Conservation (phyloP, 2,888 invertebrate genomes). For the Volucella bombylans region DNA sequence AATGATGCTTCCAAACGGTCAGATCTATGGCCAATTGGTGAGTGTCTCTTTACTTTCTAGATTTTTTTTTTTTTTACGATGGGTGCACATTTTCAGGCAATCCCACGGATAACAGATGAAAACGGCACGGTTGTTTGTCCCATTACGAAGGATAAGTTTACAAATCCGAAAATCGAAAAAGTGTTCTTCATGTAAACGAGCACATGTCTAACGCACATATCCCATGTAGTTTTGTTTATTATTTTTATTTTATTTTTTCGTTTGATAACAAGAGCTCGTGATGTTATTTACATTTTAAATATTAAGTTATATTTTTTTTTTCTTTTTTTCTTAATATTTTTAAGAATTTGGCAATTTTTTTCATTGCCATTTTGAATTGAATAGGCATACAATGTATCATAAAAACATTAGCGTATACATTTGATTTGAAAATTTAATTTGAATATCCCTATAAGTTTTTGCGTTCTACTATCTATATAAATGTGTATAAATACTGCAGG, state of each 20-base stretch:
- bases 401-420: not conserved
- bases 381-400: constrained; percentile 27
- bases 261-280: constrained; percentile 34
- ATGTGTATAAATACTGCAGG: not conserved
- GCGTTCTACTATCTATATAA: constrained; percentile 1
- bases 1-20: constrained; percentile 99
- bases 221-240: not conserved
- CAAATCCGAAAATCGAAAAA: constrained; percentile 95
- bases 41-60: constrained; percentile 60
- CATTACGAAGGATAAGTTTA: constrained; percentile 95
- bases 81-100: constrained; percentile 85
- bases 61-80: not conserved
- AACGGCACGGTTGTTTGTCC: constrained; percentile 96
- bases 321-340: constrained; percentile 38
- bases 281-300: constrained; percentile 49
- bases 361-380: constrained; percentile 44
- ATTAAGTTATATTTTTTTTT: constrained; percentile 43
- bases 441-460: constrained; percentile 18
- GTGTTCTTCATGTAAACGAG: constrained; percentile 96
- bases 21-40: constrained; percentile 96
- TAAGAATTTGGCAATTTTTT: constrained; percentile 24
- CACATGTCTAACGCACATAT: constrained; percentile 20
- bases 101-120: constrained; percentile 96
- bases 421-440: constrained; percentile 15
- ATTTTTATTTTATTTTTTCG: constrained; percentile 20